A percentile compares a stretch with the other conserved stretches of the same genome.
These are phyloP conservation scores for Brienomyrus brachyistius DNA, from an alignment of 2,113 vertebrate genomes.

Conservation along the genomic window DNA sequence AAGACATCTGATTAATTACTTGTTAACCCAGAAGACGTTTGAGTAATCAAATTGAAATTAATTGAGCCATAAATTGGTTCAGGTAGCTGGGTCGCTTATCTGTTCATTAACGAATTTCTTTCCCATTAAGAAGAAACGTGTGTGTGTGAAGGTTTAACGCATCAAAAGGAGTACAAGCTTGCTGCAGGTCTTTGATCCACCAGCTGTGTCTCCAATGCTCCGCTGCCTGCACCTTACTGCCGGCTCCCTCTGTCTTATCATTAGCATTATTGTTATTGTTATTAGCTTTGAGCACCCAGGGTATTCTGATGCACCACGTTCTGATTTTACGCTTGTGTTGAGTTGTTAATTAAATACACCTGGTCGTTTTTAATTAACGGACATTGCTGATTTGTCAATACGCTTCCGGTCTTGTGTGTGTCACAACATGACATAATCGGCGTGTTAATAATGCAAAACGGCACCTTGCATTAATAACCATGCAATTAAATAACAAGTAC, in stretches of 20 bases:
- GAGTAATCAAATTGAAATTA: not conserved
- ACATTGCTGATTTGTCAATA: not conserved
- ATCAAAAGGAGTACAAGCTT: not conserved
- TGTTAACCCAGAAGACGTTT: not conserved
- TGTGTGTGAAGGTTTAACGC: not conserved
- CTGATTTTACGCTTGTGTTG: not conserved
- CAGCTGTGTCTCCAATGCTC: not conserved
- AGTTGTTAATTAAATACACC: conserved; percentile 1
- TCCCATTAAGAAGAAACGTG: not conserved
- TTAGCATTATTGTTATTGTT: not conserved
- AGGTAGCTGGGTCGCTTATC: conserved; percentile 4
- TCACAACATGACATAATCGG: not conserved
- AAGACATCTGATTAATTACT: conserved; percentile 5
- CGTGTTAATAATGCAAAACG: not conserved
- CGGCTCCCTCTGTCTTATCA: not conserved
- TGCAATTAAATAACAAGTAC: not conserved
- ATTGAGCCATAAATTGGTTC: conserved; percentile 1
- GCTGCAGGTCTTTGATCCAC: not conserved
- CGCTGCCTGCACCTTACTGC: not conserved
- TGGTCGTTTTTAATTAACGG: not conserved
- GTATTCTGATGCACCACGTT: not conserved
- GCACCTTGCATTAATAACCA: not conserved
- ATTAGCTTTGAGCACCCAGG: not conserved
- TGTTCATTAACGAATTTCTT: not conserved
- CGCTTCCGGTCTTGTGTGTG: not conserved